A percentile compares a stretch with the other conserved stretches of the same genome.
Evolutionary conservation across 92 coral and sea anemone species (phyloP).

Genomic region (Heliopora coerulea): DNA sequence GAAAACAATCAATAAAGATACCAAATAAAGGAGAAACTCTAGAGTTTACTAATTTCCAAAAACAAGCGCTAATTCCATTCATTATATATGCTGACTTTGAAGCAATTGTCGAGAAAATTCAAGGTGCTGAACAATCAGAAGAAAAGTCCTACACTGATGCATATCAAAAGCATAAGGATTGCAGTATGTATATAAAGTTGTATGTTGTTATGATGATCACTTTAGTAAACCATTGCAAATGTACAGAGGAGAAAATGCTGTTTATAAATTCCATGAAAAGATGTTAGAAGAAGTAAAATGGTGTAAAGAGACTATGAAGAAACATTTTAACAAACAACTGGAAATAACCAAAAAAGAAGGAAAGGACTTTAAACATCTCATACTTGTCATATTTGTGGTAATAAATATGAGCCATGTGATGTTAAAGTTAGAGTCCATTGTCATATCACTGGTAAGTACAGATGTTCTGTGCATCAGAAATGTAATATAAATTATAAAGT

Average conservation of each 20-base stretch:
- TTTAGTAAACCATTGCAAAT: not conserved
- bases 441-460: slow-evolving; percentile 19
- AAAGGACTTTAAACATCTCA: slow-evolving; percentile 11
- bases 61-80: not conserved
- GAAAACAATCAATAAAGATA: slow-evolving; percentile 37
- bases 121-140: not conserved
- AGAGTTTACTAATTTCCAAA: slow-evolving; percentile 36
- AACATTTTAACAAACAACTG: slow-evolving; percentile 21
- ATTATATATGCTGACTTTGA: no score
- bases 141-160: slow-evolving; percentile 24
- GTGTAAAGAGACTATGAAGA: not conserved
- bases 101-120: not conserved
- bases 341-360: slow-evolving; percentile 20
- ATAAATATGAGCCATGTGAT: slow-evolving; percentile 15
- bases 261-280: not conserved
- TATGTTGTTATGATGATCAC: slow-evolving; percentile 23
- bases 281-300: not conserved
- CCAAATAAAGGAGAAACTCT: slow-evolving; percentile 24
- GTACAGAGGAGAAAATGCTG: slow-evolving; percentile 16
- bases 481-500: not conserved
- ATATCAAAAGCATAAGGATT: slow-evolving; percentile 35
- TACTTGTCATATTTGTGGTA: slow-evolving; percentile 22
- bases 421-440: slow-evolving; percentile 8
- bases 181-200: slow-evolving; percentile 47
- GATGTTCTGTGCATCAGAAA: slow-evolving; percentile 3